Evolutionary conservation across 2,797 vertebrate species (phyloP).

Genomic region (Alfaro cultratus): DNA sequence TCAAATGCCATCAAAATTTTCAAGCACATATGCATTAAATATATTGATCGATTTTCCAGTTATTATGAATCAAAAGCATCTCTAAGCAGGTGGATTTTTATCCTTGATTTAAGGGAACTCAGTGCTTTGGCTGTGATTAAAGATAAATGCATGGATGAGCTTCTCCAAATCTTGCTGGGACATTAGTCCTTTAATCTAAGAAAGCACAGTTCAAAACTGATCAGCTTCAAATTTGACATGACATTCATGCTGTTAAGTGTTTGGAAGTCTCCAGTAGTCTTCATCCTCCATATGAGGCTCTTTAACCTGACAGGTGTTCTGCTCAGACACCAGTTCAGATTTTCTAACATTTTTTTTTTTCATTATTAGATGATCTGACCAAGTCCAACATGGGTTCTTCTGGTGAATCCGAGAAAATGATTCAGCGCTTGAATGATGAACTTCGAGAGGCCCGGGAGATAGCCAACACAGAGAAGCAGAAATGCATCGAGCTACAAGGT

Average conservation of each 20-base stretch:
- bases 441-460: constrained; percentile 90
- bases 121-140: no score
- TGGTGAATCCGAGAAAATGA: constrained; percentile 89
- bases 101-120: no score
- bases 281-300: background rate
- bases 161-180: no score
- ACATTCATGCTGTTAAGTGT: background rate
- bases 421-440: constrained; percentile 90
- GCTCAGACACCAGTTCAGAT: background rate
- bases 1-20: no score
- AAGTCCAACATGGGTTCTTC: constrained; percentile 87
- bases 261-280: background rate
- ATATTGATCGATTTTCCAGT: no score
- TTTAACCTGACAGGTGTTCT: constrained; percentile 9
- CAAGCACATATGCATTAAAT: no score
- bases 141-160: no score
- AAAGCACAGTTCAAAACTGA: background rate
- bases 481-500: constrained; percentile 95
- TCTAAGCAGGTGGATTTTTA: no score
- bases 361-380: constrained; percentile 87
- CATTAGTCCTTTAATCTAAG: no score
- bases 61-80: no score
- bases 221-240: background rate
- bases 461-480: constrained; percentile 89
- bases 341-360: background rate